Base-by-base conservation (phyloP, 35 echinoderm and acorn worm genomes). In the Lytechinus variegatus region DNA sequence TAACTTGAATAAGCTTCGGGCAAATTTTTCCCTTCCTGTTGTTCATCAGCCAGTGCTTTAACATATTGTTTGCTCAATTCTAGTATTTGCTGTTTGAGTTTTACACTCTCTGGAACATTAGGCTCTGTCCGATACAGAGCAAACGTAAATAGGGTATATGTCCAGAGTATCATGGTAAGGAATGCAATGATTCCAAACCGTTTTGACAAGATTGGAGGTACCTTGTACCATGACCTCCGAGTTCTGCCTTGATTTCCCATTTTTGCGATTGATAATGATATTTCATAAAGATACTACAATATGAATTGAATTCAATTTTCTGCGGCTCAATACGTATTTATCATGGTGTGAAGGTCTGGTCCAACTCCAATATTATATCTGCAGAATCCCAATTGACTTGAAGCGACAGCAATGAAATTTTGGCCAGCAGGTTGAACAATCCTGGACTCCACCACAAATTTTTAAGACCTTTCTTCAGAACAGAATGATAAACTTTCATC, bases 51-150 rank as follows among this genome's bases (percentile, higher is more conserved):
- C 28, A 97, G 44, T 14, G 96, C 96, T 61, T 97, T 95, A 52
- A 97, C 96, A 89, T 97, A 97, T 9, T 79, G 87, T 55, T 97
- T 95, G 87, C 96, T 97, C 9, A 91, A 56, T 9, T 96, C 96
- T 21, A 97, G 27, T 21, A 97, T 97, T n/a, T 94, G 91, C 55
- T 88, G 24, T 53, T 94, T 86, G 9, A 97, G 66, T 86, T 94
- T 92, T 28, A 95, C 96, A 72, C 96, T 97, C 92, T 97, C 96
- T 28, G 86, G 92, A 27, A 95, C 54, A 10, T 95, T 91, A 24
- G 94, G 90, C 13, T 95, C 95, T 33, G 61, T 33, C 16, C 92
- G 90, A 54, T 94, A 97, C 95, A 97, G 55, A 0, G 95, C 27
- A 86, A 96, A 97, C 56, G 95, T 97, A 28, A 95, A 96, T 7